Evolutionary conservation across 2,797 vertebrate genomes (phyloP), one percentile per base, ranked within the genome.

Genomic region (Alca torda): DNA sequence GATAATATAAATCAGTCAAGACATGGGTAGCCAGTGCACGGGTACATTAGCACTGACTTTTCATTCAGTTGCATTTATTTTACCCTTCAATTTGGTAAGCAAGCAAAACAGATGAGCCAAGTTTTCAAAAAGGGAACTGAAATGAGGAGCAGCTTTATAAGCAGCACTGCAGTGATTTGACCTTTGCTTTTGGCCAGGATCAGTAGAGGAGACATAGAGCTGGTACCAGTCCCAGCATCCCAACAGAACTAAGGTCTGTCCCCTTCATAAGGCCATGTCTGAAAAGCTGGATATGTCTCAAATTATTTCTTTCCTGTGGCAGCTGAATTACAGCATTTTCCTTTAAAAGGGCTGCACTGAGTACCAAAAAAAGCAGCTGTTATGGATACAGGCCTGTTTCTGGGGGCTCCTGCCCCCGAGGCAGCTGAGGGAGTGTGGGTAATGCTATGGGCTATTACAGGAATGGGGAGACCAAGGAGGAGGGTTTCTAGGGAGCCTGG

Each of bases 381-480:
- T 84, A 63, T 39, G 31, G 51, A 83, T 15, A 4, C n/a, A 77
- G 10, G 10, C 3, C 9, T n/a, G 4, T 67, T 89, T 82, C 75
- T 72, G 13, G n/a, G 56, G 54, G 3, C 12, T 75, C 5, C 18
- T 74, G n/a, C 16, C 31, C 33, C 31, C 0, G 0, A 24, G 19
- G 4, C 18, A 87, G 13, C 30, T 4, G 4, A 56, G 11, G 13
- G 11, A 5, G 1, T 50, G 11, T 37, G 16, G 16, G 4, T 43
- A 25, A 46, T 54, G 19, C 31, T 68, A 24, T 6, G 4, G n/a
- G 9, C 6, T 72, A 15, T 59, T 84, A 35, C 9, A 82, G 35
- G 37, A 85, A 77, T 1, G 2, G 31, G 2, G 2, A 35, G 4
- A 83, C 39, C 2, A 1, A 51, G 9, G 9, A 2, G 2, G 15